Evolutionary conservation across 2,888 invertebrate species (phyloP).

Genomic region (Icerya purchasi): DNA sequence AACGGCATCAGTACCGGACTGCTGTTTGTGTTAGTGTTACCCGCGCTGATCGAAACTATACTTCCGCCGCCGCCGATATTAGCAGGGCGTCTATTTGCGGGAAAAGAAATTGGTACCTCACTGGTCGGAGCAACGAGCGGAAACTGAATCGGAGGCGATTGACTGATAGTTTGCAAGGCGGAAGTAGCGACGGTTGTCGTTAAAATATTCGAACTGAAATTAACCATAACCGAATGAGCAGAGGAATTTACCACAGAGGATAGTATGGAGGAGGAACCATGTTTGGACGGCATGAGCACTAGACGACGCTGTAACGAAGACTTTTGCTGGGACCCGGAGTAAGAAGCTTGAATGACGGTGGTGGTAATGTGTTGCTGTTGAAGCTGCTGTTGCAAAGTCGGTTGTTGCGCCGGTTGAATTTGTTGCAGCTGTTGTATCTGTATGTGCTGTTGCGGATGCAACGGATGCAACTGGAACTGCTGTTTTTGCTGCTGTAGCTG

Average conservation of each 20-base stretch:
- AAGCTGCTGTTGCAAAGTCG: conserved; percentile 18
- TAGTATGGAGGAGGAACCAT: neutral
- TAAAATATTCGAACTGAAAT: neutral
- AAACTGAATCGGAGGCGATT: conserved; percentile 10
- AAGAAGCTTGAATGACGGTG: neutral
- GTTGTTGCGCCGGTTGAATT: conserved; percentile 26
- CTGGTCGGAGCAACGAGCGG: conserved; percentile 22
- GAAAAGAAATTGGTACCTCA: too few species aligned
- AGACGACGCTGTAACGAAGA: neutral
- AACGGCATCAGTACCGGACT: too few species aligned
- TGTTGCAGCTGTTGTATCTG: conserved; percentile 28
- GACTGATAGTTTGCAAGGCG: conserved; percentile 9
- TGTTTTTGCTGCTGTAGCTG: conserved; percentile 28
- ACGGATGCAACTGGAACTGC: conserved; percentile 23
- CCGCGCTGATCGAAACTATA: too few species aligned
- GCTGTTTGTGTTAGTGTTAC: too few species aligned
- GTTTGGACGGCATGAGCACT: conserved; percentile 2
- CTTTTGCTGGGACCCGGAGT: neutral
- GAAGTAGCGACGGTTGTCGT: conserved; percentile 11
- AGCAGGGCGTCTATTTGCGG: too few species aligned
- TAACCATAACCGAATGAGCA: neutral
- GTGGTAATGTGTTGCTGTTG: conserved; percentile 15
- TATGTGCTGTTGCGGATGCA: conserved; percentile 27
- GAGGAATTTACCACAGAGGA: too few species aligned
- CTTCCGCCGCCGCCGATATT: too few species aligned